Evolutionary conservation across 2,113 vertebrate genomes (phyloP), one percentile per base, ranked within the genome.

Genomic region (Thunnus thynnus): DNA sequence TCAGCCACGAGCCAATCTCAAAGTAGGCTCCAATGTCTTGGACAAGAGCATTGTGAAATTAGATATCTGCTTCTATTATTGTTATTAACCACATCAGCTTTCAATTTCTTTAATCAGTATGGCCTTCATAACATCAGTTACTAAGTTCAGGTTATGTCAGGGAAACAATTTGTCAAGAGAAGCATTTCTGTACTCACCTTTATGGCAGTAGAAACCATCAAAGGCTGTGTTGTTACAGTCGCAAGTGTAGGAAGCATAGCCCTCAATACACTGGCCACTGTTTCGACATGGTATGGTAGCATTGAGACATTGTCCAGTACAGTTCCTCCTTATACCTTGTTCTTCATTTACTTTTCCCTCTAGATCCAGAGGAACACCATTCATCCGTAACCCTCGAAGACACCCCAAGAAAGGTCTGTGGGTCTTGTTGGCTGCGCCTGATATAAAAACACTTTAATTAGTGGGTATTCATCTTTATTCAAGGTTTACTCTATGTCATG

Each of bases 181-280:
- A 47, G 55, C 11, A 36, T 36, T 9, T 51, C 18, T 57, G 46
- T 81, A 64, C 86, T 95, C 85, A 99, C 98, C 97, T 11, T 95
- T 96, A 75, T 98, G 97, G 93, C 98, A 99, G 74, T 98, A 99
- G 41, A 96, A 97, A 12, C 98, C 98, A 0, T 97, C 97, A 3
- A 97, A 99, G 46, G 97, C 97, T 0, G 97, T 99, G 93, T 97
- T 91, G 86, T 97, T 97, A 84, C 98, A 99, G 94, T 99, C 98
- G 84, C 98, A 99, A 0, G 94, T 95, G 80, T 99, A 99, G 72
- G 97, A 95, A 54, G 96, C 98, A 62, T 99, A 99, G 65, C 96
- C 96, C 79, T 99, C 98, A 0, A 99, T 95, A 5, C 98, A 99
- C 82, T 96, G 96, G 69, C 98, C 98, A 0, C 96, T 95, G 57